A percentile compares a stretch with the other conserved stretches of the same genome.
Evolutionary conservation across 2,888 invertebrate species (phyloP).

Genomic region (Salticus scenicus): DNA sequence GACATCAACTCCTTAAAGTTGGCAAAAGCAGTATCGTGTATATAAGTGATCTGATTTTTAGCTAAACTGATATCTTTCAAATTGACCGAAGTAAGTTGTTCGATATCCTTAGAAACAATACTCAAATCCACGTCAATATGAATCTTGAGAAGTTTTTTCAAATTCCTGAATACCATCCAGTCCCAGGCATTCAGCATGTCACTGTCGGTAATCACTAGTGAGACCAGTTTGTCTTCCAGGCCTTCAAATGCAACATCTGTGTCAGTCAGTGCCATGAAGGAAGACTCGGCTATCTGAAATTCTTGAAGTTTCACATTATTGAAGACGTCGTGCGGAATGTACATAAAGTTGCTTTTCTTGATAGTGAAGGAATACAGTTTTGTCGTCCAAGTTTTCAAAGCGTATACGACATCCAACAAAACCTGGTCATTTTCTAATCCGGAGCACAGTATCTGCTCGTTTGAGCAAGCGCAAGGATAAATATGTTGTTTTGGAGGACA

Average conservation of each 20-base stretch:
- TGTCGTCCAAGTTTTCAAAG: neutral
- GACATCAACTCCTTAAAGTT: neutral
- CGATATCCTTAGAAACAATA: slow-evolving; percentile 7
- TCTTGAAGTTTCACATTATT: neutral
- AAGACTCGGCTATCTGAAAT: neutral
- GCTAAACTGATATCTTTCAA: slow-evolving; percentile 6
- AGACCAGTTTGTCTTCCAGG: slow-evolving; percentile 4
- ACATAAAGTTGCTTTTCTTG: neutral
- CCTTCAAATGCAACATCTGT: slow-evolving; percentile 26
- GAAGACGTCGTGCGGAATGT: slow-evolving; percentile 13
- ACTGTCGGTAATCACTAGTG: neutral
- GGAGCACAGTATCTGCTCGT: neutral
- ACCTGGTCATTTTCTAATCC: neutral
- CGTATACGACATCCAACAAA: neutral
- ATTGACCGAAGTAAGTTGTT: neutral
- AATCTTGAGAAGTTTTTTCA: neutral
- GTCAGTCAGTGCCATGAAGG: slow-evolving; percentile 21
- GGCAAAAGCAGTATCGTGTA: slow-evolving; percentile 23
- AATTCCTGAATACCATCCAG: slow-evolving; percentile 21
- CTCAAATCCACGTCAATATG: slow-evolving; percentile 8
- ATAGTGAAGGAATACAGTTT: neutral
- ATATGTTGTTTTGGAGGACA: neutral
- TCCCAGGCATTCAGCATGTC: slow-evolving; percentile 12
- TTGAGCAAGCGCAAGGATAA: neutral
- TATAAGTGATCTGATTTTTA: slow-evolving; percentile 14